Evolutionary conservation across 2,888 invertebrate genomes (phyloP), one percentile per base, ranked within the genome.

Genomic region (Drosophila sordidula): DNA sequence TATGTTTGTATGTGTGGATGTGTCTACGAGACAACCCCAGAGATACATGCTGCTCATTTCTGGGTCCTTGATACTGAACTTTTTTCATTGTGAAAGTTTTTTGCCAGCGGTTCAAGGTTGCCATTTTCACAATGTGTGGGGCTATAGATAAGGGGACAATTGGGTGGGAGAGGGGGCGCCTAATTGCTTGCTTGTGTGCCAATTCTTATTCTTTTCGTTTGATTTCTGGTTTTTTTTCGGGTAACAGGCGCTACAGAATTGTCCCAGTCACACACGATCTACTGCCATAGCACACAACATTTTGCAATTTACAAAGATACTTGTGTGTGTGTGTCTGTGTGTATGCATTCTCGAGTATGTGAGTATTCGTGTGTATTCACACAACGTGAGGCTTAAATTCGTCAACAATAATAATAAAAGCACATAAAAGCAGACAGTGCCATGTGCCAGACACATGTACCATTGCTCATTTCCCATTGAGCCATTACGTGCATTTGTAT

Each of bases 41-140:
- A 72, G 56, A 71, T 55, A 72, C 89, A 55, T 52, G 64, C 85
- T 85, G 68, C 59, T 57, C 71, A 54, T 71, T 85, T 71, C 85
- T 85, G 85, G 59, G 64, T 85, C 85, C 85, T 85, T 85, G 85
- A 85, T 85, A 85, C 85, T 85, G 85, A 85, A 85, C 89, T 85
- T 85, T 85, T 89, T 85, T 89, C 79, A 80, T 79, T 87, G 85
- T 89, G 85, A 85, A 85, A 85, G 85, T 89, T 85, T 85, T 85
- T 84, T 84, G 85, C 89, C 73, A 69, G 46, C 79, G 57, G 85
- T 85, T 85, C 89, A 85, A 85, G 85, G 85, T 72, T 89, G 75
- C 14, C 39, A 26, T 68, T 65, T 72, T 79, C 64, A 65, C 55
- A 49, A 12, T 58, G 45, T 49, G 52, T 32, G 29, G 29, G 4